Percentiles rank a stretch among this genome's conserved stretches.
Evolutionary conservation across 2,888 invertebrate genomes (phyloP).

Genomic region (Volucella zonaria): DNA sequence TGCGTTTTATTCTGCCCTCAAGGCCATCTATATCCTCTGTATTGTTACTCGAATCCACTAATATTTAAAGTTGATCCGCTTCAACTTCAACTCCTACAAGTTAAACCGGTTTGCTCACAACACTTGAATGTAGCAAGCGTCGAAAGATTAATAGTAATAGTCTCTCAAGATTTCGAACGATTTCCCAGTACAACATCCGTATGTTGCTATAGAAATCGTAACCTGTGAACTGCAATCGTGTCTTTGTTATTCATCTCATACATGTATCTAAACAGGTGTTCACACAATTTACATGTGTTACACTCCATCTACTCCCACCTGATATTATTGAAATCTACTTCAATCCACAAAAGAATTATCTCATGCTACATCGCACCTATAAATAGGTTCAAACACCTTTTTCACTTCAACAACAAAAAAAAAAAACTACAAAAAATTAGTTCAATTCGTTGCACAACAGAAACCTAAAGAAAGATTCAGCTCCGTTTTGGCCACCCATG

Average conservation of each 20-base stretch:
- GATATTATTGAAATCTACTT: conserved; percentile 33
- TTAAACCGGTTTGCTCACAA: background rate
- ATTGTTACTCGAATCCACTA: too few relatives aligned
- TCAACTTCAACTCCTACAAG: background rate
- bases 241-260: conserved; percentile 32
- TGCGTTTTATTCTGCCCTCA: too few relatives aligned
- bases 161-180: conserved; percentile 16
- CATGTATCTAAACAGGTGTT: conserved; percentile 44
- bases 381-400: conserved; percentile 55
- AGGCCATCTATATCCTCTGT: too few relatives aligned
- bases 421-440: background rate
- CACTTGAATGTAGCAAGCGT: background rate
- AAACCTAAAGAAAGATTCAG: conserved; percentile 31
- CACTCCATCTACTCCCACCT: background rate
- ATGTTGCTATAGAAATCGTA: conserved; percentile 29
- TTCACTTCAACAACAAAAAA: conserved; percentile 1
- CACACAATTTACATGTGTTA: conserved; percentile 7
- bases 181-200: background rate
- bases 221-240: conserved; percentile 45
- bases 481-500: conserved; percentile 40
- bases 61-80: background rate
- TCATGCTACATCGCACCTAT: background rate
- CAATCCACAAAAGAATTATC: conserved; percentile 14
- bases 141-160: conserved; percentile 29
- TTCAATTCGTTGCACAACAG: conserved; percentile 27